These are phyloP conservation scores for Mola mola DNA, from an alignment of 2,113 vertebrate species.

Conservation along the genomic window DNA sequence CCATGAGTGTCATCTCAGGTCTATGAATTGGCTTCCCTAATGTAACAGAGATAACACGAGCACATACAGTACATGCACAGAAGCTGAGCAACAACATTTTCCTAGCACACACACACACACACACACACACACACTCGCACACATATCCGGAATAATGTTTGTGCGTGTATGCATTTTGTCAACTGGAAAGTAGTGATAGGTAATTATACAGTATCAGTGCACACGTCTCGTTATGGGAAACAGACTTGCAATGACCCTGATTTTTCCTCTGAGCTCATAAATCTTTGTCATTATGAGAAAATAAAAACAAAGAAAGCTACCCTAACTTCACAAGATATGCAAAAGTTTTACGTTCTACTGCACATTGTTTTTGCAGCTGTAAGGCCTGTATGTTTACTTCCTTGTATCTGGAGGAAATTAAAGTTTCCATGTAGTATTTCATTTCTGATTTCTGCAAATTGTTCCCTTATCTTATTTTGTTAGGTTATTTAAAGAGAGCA, in stretches of 20 bases:
- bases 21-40: too few relatives aligned
- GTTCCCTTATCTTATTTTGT: not conserved
- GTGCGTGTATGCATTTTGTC: too few relatives aligned
- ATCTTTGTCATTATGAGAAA: conserved; percentile 52
- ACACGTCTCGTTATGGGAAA: not conserved
- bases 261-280: conserved; percentile 64
- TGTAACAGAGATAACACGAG: too few relatives aligned
- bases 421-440: not conserved
- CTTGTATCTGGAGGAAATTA: not conserved
- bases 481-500: conserved; percentile 4
- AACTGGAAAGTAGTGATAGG: too few relatives aligned
- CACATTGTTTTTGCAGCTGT: not conserved
- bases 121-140: too few relatives aligned
- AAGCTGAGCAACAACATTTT: too few relatives aligned
- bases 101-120: too few relatives aligned
- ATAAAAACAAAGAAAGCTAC: conserved; percentile 11
- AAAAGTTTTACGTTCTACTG: not conserved
- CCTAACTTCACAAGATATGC: not conserved
- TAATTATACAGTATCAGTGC: not conserved
- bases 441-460: not conserved
- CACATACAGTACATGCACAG: too few relatives aligned
- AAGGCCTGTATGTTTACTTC: not conserved
- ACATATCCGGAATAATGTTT: too few relatives aligned
- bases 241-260: not conserved
- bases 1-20: too few relatives aligned